phyloP scores from a whole-genome alignment of 2,113 vertebrate species.

The Anguilla rostrata region DNA sequence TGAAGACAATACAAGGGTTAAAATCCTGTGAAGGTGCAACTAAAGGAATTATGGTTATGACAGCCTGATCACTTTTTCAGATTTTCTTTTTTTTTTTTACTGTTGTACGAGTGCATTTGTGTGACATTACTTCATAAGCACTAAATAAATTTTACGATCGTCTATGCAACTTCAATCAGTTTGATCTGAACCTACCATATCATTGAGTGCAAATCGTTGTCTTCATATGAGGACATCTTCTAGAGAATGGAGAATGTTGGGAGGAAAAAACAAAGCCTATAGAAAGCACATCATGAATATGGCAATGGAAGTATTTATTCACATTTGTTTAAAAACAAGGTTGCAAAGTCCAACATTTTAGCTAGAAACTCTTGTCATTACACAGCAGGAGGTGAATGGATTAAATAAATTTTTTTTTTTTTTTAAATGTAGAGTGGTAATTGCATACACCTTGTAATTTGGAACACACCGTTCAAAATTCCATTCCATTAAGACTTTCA shows the following conservation, averaged over 20 bases:
- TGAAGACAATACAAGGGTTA: no score
- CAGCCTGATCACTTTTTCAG: no score
- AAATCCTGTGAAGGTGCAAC: no score
- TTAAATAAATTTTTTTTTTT: no score
- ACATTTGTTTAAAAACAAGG: background rate
- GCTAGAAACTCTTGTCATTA: background rate
- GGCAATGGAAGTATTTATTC: background rate
- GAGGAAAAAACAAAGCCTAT: background rate
- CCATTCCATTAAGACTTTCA: conserved; percentile 10
- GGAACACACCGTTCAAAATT: background rate
- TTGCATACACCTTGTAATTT: conserved; percentile 16
- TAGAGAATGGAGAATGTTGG: background rate
- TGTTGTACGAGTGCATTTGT: background rate
- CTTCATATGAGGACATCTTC: background rate
- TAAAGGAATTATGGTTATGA: no score
- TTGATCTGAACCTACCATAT: background rate
- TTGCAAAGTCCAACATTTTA: background rate
- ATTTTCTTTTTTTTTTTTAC: no score
- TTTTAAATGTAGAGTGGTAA: background rate
- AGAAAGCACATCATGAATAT: background rate
- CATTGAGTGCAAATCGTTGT: background rate
- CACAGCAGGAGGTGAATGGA: background rate
- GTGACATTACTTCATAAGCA: background rate
- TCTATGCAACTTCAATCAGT: background rate
- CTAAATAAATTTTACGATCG: background rate